These are phyloP conservation scores for Pogonocichla stellata DNA, from an alignment of 2,113 vertebrate species.

Conservation along the genomic window DNA sequence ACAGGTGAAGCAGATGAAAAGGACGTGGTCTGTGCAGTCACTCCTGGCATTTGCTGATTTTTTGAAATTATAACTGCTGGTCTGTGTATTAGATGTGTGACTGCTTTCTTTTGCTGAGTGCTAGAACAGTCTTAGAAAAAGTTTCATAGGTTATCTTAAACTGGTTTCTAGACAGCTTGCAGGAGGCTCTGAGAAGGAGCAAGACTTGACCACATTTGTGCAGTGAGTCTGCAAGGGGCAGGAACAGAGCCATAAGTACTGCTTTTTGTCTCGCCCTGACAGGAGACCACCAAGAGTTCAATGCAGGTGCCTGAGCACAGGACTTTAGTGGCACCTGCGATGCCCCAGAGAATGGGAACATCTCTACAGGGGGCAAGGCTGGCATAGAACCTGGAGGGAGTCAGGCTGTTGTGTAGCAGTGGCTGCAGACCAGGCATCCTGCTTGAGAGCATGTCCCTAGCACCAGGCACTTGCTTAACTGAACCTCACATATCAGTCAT, in stretches of 20 bases:
- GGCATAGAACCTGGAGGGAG: neutral
- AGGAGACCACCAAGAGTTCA: neutral
- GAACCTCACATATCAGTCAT: neutral
- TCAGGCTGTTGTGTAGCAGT: neutral
- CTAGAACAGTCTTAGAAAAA: neutral
- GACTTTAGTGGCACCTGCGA: neutral
- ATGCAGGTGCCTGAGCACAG: neutral
- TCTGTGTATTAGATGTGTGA: neutral
- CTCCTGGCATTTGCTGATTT: neutral
- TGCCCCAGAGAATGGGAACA: neutral
- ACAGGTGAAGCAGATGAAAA: rapidly evolving
- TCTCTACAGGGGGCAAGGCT: rapidly evolving
- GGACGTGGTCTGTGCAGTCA: neutral
- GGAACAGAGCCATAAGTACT: rapidly evolving
- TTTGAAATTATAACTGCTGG: neutral
- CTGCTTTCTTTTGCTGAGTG: neutral
- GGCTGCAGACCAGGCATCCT: neutral
- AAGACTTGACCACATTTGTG: neutral
- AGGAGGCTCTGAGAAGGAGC: neutral
- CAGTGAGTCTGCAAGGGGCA: rapidly evolving
- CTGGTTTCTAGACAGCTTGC: neutral
- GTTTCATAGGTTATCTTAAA: neutral
- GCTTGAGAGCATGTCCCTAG: neutral
- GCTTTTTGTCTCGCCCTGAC: neutral
- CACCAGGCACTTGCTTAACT: neutral